A percentile compares a stretch with the other conserved stretches of the same genome.
phyloP scores from a whole-genome alignment of 2,888 invertebrate genomes.

The Hypselothyrea guttata region DNA sequence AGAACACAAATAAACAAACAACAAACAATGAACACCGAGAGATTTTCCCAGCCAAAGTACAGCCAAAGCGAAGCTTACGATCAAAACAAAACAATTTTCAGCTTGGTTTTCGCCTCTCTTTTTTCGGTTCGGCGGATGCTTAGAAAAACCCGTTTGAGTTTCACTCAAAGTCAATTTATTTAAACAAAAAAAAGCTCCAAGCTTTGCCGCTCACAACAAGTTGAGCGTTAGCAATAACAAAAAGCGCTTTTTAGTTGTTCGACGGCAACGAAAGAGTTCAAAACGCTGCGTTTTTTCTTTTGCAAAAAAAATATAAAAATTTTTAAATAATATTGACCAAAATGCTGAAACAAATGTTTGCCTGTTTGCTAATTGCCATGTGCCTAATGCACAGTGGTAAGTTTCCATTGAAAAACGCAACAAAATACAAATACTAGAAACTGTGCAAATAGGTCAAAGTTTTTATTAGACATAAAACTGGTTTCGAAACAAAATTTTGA shows the following conservation, averaged over 20 bases:
- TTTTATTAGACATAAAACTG: conserved; percentile 12
- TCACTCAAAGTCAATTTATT: conserved; percentile 51
- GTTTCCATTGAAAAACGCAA: conserved; percentile 33
- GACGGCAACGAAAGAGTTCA: conserved; percentile 45
- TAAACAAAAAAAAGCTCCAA: conserved; percentile 56
- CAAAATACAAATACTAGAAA: conserved; percentile 7
- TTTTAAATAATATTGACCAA: conserved; percentile 25
- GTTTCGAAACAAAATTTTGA: conserved; percentile 11
- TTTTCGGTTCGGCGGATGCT: not conserved
- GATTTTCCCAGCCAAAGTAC: conserved; percentile 1
- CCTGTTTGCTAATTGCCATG: conserved; percentile 68
- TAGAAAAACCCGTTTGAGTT: conserved; percentile 61
- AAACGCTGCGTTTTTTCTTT: conserved; percentile 22
- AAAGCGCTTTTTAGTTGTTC: conserved; percentile 55
- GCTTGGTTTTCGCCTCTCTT: not conserved
- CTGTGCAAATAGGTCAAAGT: conserved; percentile 17
- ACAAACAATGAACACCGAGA: not conserved
- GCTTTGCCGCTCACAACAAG: conserved; percentile 38
- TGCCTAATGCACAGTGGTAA: conserved; percentile 78
- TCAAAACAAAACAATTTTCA: conserved; percentile 67
- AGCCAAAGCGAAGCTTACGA: conserved; percentile 51
- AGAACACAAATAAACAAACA: conserved; percentile 3
- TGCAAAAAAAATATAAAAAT: conserved; percentile 1
- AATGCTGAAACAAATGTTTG: conserved; percentile 77
- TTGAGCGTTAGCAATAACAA: conserved; percentile 27